Percentiles rank a stretch among this genome's conserved stretches.
These are phyloP conservation scores for Fundulus diaphanus DNA, from an alignment of 2,797 vertebrate genomes.

Conservation along the genomic window DNA sequence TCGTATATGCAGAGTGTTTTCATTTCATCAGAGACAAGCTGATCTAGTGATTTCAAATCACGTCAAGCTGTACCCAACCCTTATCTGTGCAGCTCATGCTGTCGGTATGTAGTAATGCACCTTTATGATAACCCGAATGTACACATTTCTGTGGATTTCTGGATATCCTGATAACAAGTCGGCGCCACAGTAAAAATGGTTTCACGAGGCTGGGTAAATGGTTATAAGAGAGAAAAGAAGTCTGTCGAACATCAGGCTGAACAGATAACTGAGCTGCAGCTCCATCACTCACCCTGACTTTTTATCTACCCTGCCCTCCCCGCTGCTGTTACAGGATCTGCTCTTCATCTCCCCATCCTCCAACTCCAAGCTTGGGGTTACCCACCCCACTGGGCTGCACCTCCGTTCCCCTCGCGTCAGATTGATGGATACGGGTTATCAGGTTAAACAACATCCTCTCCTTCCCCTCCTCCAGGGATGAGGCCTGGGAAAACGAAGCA, in stretches of 20 bases:
- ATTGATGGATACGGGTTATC: slow-evolving; percentile 74
- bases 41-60: slow-evolving; percentile 28
- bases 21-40: slow-evolving; percentile 8
- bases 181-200: slow-evolving; percentile 56
- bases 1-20: slow-evolving; percentile 12
- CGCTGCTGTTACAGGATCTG: slow-evolving; percentile 14
- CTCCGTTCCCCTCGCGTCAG: slow-evolving; percentile 40
- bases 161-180: slow-evolving; percentile 54
- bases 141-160: slow-evolving; percentile 46
- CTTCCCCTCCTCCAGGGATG: slow-evolving; percentile 42
- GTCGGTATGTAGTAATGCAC: slow-evolving; percentile 63
- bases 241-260: slow-evolving; percentile 61
- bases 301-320: slow-evolving; percentile 36
- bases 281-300: slow-evolving; percentile 54
- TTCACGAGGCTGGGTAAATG: slow-evolving; percentile 54
- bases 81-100: slow-evolving; percentile 52
- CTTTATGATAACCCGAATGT: slow-evolving; percentile 63
- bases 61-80: slow-evolving; percentile 11
- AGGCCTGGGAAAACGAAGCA: slow-evolving; percentile 49
- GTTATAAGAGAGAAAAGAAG: slow-evolving; percentile 53
- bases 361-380: slow-evolving; percentile 28
- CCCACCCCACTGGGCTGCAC: background rate
- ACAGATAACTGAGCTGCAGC: slow-evolving; percentile 50
- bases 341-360: slow-evolving; percentile 28
- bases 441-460: slow-evolving; percentile 52